Conservation (phyloP, 2,113 vertebrate species). For the Trogon melanurus region DNA sequence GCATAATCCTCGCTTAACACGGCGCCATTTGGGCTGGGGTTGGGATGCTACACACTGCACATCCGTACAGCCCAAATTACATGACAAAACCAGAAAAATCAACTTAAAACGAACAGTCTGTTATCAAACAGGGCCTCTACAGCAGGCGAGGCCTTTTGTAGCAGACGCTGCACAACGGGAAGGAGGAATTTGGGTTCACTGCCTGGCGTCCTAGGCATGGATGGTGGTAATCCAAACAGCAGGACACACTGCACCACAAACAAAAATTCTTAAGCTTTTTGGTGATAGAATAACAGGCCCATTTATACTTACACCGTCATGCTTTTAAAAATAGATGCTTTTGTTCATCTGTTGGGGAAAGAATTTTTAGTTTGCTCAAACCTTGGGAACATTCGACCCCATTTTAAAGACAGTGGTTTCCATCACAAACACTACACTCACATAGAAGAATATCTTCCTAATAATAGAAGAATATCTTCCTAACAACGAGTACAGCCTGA, state of each 20-base stretch:
- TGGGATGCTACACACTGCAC: neutral
- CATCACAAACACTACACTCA: neutral
- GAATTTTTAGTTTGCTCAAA: neutral
- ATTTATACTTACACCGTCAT: neutral
- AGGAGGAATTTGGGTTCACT: neutral
- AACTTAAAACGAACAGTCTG: neutral
- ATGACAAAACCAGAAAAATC: neutral
- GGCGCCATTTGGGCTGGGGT: neutral
- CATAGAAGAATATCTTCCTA: neutral
- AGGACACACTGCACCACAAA: neutral
- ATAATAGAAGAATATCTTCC: neutral
- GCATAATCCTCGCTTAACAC: neutral
- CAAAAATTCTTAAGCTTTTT: neutral
- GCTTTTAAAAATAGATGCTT: neutral
- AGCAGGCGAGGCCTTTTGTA: neutral
- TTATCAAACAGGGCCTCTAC: neutral
- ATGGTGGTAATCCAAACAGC: neutral
- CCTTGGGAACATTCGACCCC: neutral
- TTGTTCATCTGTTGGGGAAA: neutral
- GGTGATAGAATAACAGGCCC: neutral
- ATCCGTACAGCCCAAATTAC: neutral
- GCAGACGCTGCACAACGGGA: neutral
- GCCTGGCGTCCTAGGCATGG: rapidly evolving
- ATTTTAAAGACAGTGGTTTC: neutral
- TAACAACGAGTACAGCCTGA: neutral